A percentile compares a stretch with the other conserved stretches of the same genome.
Evolutionary conservation across 2,113 vertebrate genomes (phyloP).

Genomic region (Halcyon senegalensis): DNA sequence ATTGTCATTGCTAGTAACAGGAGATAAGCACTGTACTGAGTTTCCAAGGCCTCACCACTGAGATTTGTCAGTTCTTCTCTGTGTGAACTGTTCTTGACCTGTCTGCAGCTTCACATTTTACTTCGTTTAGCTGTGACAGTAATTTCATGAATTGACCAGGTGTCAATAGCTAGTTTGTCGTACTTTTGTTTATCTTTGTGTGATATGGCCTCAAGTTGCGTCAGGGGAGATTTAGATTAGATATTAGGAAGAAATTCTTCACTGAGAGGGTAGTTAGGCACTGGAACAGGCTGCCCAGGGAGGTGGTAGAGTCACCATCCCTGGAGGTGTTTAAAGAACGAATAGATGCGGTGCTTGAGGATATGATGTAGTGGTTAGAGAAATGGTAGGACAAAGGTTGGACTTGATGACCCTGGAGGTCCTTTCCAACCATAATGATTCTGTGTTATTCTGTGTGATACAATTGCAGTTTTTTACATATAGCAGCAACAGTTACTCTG

Average conservation of each 20-base stretch:
- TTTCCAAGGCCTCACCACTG: background rate
- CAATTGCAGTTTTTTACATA: background rate
- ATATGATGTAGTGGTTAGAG: no score
- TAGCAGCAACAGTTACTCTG: background rate
- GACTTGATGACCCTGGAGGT: no score
- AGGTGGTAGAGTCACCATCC: no score
- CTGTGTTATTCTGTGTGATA: background rate
- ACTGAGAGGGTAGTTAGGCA: no score
- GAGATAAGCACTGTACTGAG: fast-evolving
- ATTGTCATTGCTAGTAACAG: background rate
- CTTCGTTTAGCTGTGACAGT: background rate
- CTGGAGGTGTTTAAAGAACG: no score
- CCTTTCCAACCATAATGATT: no score
- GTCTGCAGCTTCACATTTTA: background rate
- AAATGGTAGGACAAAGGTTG: no score
- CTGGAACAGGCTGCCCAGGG: no score
- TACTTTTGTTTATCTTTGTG: background rate
- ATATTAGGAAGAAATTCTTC: no score
- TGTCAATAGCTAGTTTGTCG: background rate
- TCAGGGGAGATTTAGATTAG: no score
- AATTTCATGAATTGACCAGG: background rate
- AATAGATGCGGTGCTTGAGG: no score
- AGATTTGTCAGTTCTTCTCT: background rate
- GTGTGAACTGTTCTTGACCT: background rate
- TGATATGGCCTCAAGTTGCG: background rate